phyloP scores from a whole-genome alignment of 2,797 vertebrate genomes.

The Chrosomus eos region DNA sequence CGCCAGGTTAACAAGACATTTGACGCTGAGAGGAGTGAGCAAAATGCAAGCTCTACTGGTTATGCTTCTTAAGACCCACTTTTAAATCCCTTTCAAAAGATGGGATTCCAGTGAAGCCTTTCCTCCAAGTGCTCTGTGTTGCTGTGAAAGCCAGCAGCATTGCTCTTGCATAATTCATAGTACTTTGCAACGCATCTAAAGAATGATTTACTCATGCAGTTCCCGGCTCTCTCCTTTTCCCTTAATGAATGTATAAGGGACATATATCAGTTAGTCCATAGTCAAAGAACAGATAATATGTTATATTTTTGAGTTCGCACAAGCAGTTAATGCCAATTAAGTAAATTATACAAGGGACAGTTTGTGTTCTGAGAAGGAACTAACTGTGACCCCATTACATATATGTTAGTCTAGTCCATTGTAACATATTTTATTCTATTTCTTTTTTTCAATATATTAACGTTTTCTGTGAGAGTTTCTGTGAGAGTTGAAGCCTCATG shows the following conservation, averaged over 20 bases:
- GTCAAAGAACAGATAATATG: constrained; percentile 9
- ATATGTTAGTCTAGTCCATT: not conserved
- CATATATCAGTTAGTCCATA: not conserved
- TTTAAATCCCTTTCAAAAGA: constrained; percentile 37
- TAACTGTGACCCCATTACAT: not conserved
- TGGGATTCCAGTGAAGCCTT: constrained; percentile 19
- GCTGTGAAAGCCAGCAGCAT: constrained; percentile 32
- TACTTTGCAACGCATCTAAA: constrained; percentile 42
- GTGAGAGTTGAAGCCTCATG: not conserved
- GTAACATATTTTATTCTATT: not conserved
- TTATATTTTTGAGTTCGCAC: not conserved
- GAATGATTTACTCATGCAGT: constrained; percentile 41
- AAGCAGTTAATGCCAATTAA: not conserved
- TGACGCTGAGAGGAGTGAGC: not conserved
- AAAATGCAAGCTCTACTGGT: constrained; percentile 29
- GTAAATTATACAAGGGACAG: not conserved
- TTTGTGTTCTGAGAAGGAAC: not conserved
- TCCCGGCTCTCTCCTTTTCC: constrained; percentile 20
- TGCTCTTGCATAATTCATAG: constrained; percentile 66
- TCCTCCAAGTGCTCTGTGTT: constrained; percentile 28
- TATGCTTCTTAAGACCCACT: constrained; percentile 29
- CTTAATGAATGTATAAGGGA: constrained; percentile 2
- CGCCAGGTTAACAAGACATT: constrained; percentile 6
- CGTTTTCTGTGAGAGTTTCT: not conserved
- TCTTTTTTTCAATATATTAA: not conserved